A percentile compares a stretch with the other conserved stretches of the same genome.
Evolutionary conservation across 2,888 invertebrate species (phyloP).

Genomic region (Steinernema hermaphroditum): DNA sequence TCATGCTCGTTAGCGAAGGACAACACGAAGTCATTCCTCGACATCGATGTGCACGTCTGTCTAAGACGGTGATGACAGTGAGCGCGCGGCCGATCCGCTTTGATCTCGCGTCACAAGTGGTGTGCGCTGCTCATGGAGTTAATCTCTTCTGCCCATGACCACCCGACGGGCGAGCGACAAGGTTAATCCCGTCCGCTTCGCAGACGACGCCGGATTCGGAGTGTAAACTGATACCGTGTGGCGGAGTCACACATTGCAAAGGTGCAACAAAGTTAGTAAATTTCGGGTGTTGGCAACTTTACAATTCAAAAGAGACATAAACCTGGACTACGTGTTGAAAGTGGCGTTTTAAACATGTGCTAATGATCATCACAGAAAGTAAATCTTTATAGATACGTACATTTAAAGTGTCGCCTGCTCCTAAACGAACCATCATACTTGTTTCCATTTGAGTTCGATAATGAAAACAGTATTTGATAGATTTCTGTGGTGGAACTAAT

Average conservation of each 20-base stretch:
- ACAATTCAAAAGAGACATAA: background rate
- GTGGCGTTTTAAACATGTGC: no score
- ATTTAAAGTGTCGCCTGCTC: no score
- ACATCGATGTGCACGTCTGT: conserved; percentile 10
- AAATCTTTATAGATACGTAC: no score
- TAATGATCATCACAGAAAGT: no score
- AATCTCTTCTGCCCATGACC: conserved; percentile 27
- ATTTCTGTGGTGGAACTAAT: no score
- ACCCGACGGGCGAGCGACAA: conserved; percentile 29
- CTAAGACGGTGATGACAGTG: conserved; percentile 31
- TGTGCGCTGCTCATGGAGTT: conserved; percentile 20
- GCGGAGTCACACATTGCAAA: background rate
- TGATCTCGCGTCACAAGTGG: conserved; percentile 24
- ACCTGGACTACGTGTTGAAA: no score
- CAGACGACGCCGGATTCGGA: background rate
- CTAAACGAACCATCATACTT: no score
- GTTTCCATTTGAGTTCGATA: no score
- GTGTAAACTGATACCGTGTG: conserved; percentile 16
- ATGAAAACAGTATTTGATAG: no score
- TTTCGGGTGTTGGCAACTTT: background rate
- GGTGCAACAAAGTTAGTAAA: background rate
- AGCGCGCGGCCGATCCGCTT: conserved; percentile 19
- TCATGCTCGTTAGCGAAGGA: conserved; percentile 24
- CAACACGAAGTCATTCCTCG: background rate
- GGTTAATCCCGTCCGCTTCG: conserved; percentile 9